phyloP scores from a whole-genome alignment of 2,113 vertebrate species.

The Thymallus thymallus region DNA sequence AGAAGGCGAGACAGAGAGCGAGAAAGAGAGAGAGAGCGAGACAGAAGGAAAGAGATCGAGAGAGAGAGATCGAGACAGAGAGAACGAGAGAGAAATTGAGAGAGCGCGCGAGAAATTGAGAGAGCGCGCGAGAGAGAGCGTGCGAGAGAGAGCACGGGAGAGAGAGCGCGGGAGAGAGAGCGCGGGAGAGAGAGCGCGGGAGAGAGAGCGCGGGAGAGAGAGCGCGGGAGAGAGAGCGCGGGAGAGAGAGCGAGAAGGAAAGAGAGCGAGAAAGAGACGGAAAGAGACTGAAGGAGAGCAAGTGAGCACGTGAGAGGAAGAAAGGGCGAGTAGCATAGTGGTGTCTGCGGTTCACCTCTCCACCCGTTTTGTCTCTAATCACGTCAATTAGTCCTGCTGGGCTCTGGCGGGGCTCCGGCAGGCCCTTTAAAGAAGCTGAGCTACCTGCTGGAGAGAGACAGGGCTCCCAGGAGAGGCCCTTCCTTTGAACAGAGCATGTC shows the following conservation, averaged over 20 bases:
- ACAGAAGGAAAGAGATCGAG: not conserved
- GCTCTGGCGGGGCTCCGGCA: constrained; percentile 1
- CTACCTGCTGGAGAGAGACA: constrained; percentile 20
- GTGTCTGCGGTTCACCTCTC: not conserved
- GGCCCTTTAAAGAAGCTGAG: too few relatives aligned
- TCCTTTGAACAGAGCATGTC: constrained; percentile 39
- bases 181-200: not conserved
- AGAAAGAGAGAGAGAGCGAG: not conserved
- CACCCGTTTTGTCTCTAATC: constrained; percentile 21
- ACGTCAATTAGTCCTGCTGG: not conserved
- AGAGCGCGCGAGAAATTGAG: too few relatives aligned
- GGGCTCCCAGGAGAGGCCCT: constrained; percentile 17
- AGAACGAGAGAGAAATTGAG: too few relatives aligned
- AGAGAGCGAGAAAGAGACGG: not conserved
- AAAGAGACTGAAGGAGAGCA: not conserved
- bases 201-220: not conserved
- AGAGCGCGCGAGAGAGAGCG: too few relatives aligned
- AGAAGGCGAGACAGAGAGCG: too few relatives aligned
- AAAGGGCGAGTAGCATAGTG: not conserved
- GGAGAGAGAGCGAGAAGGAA: not conserved
- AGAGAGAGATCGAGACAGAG: not conserved
- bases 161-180: not conserved
- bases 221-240: not conserved
- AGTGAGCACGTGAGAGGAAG: too few relatives aligned
- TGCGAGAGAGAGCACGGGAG: not conserved